Evolutionary conservation across 2,888 invertebrate genomes (phyloP).

Genomic region (Aplocera efformata): DNA sequence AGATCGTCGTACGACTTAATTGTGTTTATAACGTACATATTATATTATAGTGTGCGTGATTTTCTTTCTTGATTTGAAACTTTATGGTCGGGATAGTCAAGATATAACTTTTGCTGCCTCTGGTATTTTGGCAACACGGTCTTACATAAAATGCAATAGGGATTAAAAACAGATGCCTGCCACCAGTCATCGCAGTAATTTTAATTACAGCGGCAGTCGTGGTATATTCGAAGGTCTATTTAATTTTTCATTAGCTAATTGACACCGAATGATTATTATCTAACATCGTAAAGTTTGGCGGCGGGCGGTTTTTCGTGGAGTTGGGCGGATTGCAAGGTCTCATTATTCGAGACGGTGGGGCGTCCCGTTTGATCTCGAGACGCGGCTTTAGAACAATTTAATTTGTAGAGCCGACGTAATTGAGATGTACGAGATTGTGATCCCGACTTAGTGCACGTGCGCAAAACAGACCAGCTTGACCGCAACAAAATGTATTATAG

Average conservation of each 20-base stretch:
- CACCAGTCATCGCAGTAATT: conserved; percentile 63
- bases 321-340: conserved; percentile 56
- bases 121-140: too few species aligned
- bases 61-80: too few species aligned
- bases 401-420: conserved; percentile 67
- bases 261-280: conserved; percentile 75
- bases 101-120: too few species aligned
- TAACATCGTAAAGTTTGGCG: conserved; percentile 63
- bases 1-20: neutral
- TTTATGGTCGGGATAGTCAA: too few species aligned
- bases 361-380: conserved; percentile 65
- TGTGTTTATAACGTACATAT: too few species aligned
- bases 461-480: conserved; percentile 68
- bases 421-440: conserved; percentile 48
- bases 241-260: conserved; percentile 80
- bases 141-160: conserved; percentile 19
- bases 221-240: conserved; percentile 58
- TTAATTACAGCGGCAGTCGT: conserved; percentile 57
- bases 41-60: too few species aligned
- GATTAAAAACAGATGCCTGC: conserved; percentile 65
- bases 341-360: conserved; percentile 36
- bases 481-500: conserved; percentile 68
- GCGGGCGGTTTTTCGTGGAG: conserved; percentile 26
- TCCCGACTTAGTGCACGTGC: conserved; percentile 53
- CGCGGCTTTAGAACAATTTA: conserved; percentile 61